phyloP scores from a whole-genome alignment of 2,797 vertebrate species.

The Sebastiscus albofasciatus region DNA sequence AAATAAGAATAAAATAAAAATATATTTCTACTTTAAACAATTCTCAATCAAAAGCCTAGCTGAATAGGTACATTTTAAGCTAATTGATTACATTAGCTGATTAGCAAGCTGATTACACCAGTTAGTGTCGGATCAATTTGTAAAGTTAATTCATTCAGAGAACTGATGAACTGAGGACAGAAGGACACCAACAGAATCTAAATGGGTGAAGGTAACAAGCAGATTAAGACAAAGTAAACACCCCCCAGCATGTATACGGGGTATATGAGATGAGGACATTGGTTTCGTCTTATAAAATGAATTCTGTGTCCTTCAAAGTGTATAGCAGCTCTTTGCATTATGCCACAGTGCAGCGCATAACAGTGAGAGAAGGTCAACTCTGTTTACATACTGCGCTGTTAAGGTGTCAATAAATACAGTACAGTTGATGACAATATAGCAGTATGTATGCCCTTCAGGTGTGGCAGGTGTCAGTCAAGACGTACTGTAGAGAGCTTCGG shows the following conservation, averaged over 20 bases:
- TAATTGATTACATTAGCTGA: neutral
- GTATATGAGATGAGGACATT: neutral
- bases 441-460: neutral
- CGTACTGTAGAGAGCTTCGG: neutral
- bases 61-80: neutral
- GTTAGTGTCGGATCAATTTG: neutral
- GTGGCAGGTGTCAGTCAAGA: conserved; percentile 1
- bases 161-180: neutral
- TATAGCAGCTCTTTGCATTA: neutral
- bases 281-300: neutral
- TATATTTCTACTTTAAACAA: neutral
- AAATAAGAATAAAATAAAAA: neutral
- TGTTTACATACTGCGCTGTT: conserved; percentile 6
- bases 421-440: neutral
- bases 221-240: neutral
- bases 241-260: neutral
- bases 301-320: neutral
- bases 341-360: neutral
- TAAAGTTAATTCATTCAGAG: neutral
- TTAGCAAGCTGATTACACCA: neutral
- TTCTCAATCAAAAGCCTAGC: neutral
- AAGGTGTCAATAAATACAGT: neutral
- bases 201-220: neutral
- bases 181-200: neutral
- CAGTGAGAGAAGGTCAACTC: conserved; percentile 29